phyloP scores from a whole-genome alignment of 2,113 vertebrate genomes.

The Pluvialis apricaria region DNA sequence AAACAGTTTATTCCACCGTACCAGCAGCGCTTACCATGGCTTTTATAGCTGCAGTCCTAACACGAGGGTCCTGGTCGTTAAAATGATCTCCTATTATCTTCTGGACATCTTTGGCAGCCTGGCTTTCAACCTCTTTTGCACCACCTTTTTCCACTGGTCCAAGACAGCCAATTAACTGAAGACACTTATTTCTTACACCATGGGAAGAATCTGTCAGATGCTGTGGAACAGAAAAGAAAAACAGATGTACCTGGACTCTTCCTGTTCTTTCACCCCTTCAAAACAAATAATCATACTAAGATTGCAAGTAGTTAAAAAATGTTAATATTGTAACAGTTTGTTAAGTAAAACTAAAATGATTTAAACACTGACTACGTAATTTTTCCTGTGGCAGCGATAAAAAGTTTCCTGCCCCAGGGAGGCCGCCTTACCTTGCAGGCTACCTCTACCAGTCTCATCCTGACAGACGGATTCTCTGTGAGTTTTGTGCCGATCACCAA shows the following conservation, averaged over 20 bases:
- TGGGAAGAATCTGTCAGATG: conserved; percentile 91
- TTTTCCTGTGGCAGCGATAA: background rate
- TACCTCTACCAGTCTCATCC: conserved; percentile 85
- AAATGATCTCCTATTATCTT: conserved; percentile 94
- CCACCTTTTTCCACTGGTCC: conserved; percentile 81
- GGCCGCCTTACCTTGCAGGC: conserved; percentile 86
- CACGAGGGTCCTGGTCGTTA: conserved; percentile 92
- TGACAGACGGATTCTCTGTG: conserved; percentile 78
- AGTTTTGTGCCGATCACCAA: conserved; percentile 90
- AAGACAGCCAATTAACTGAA: conserved; percentile 91
- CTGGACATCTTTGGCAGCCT: conserved; percentile 83
- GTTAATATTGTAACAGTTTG: background rate
- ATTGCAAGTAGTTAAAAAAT: background rate
- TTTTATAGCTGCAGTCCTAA: conserved; percentile 93
- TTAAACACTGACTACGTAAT: background rate
- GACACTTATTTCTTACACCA: conserved; percentile 93
- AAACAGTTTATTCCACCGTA: background rate
- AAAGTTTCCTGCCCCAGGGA: background rate
- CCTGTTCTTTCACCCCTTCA: background rate
- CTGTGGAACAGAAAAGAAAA: conserved; percentile 44
- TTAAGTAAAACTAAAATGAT: background rate
- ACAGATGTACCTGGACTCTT: background rate
- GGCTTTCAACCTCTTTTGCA: conserved; percentile 80
- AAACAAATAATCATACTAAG: background rate
- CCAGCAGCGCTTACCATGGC: conserved; percentile 82